Conservation (phyloP, 1,140 invertebrate genomes). For the Micrasema longulum region DNA sequence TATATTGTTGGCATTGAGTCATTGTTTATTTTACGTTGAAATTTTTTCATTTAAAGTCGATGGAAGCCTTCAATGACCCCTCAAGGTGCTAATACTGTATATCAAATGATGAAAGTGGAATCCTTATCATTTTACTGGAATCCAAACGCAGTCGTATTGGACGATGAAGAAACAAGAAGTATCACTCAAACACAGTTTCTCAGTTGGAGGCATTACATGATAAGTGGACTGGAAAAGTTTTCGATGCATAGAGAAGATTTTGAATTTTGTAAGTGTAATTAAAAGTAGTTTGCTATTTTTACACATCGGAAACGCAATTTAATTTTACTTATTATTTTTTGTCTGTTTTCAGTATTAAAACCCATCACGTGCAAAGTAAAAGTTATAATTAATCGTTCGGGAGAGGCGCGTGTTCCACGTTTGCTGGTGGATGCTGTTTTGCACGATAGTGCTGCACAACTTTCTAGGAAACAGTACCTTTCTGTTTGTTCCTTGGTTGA, state of each 20-base stretch:
- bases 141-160: slow-evolving; percentile 68
- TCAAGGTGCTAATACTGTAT: slow-evolving; percentile 74
- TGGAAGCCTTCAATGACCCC: slow-evolving; percentile 82
- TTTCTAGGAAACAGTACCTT: slow-evolving; percentile 80
- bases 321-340: no score
- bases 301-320: no score
- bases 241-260: slow-evolving; percentile 79
- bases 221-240: slow-evolving; percentile 80
- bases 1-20: no score
- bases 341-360: slow-evolving; percentile 72
- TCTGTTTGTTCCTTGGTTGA: slow-evolving; percentile 75
- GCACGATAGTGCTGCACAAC: slow-evolving; percentile 80
- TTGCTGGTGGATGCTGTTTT: slow-evolving; percentile 81
- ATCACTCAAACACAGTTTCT: slow-evolving; percentile 72
- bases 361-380: slow-evolving; percentile 85
- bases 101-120: slow-evolving; percentile 83
- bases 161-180: slow-evolving; percentile 63
- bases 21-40: no score
- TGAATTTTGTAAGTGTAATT: slow-evolving; percentile 76
- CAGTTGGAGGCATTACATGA: slow-evolving; percentile 77
- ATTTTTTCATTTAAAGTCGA: slow-evolving; percentile 69
- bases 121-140: slow-evolving; percentile 85
- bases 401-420: slow-evolving; percentile 77
- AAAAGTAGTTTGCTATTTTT: slow-evolving; percentile 20
- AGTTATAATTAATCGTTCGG: slow-evolving; percentile 81